Base-by-base conservation (phyloP, 2,888 invertebrate genomes). In the Drosophila paramelanica region DNA sequence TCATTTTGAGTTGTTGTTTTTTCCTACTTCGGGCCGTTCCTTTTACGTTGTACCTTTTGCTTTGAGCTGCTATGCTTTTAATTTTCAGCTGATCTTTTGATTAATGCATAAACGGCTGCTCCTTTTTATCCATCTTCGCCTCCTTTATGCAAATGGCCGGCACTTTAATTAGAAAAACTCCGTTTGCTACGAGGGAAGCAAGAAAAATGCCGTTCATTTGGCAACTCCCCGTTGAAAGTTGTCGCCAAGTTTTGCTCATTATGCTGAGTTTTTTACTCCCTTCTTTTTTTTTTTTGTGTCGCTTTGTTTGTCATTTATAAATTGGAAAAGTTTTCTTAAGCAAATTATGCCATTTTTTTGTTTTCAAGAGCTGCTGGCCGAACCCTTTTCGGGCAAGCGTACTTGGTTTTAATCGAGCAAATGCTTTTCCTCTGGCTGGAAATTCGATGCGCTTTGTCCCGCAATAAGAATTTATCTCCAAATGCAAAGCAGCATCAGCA, bases 311-410 rank as follows among this genome's bases (percentile, higher is more conserved):
- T 88, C 89, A 89, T 89, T 89, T 89, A 89, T 89, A 89, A 89
- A 89, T 89, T 89, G 90, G 90, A 89, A 89, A 89, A 89, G 74
- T 89, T 88, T 89, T 73, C 79, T 84, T 83, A 85, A 89, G 85
- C 88, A 89, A 87, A 89, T 89, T 87, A 84, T 87, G 85, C 71
- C 73, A 64, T 72, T 79, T 73, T 67, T 73, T 66, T 58, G 45
- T 39, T 38, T n/a, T 23, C 31, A 8, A 39, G 45, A 17, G 41
- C 33, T 25, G 41, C 33, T 25, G 8, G 14, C 14, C 43, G 49
- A 59, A 69, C 68, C 77, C 72, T 78, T 76, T 67, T 64, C 52
- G 13, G 45, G 50, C 10, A 17, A n/a, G 20, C 42, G 20, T 27
- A 42, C 51, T 74, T 49, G 52, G 33, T 75, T 66, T 71, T 67